Base-by-base conservation (phyloP, 2,797 vertebrate genomes). In the Iguana delicatissima region DNA sequence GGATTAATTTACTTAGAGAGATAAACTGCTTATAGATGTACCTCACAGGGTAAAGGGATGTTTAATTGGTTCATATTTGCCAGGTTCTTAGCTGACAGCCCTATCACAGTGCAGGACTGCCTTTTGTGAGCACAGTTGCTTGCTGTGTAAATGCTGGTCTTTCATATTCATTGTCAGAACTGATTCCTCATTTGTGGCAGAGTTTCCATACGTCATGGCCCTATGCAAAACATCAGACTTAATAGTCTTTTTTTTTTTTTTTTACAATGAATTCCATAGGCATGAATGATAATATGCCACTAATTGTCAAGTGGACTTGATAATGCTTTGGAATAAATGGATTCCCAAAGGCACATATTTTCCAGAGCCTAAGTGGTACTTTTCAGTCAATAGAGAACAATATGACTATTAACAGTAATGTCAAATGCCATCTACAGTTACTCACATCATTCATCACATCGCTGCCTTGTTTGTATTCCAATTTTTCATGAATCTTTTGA, bases 401-500 rank as follows among this genome's bases (percentile, higher is more conserved):
- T 93, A 81, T 72, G 84, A 72, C 83, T 89, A 94, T 95, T 96
- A 95, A 95, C 82, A 91, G 29, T 52, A 62, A 88, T 16, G 69
- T 79, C 91, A 96, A 93, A 96, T 95, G 93, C 91, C 92, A 94
- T 93, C 92, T 93, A 94, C 80, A 96, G 92, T 91, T 82, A 80
- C 77, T 95, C 79, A 0, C 85, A 80, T 91, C 14, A 26, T 91
- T 92, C 92, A 92, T 86, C 89, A 87, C 76, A 88, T 76, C 74
- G 18, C 80, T 81, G 88, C 76, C 14, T 90, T 64, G 84, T 95
- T 94, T 94, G 86, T 92, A 32, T 35, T 73, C 0, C 22, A 0
- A 18, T 6, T 74, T 91, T 93, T 89, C 26, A 3, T 92, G 89
- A 46, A 64, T 93, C 91, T 85, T 82, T 81, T 46, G 62, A 83